phyloP scores from a whole-genome alignment of 2,888 invertebrate species.

The Melanostoma mellinum region DNA sequence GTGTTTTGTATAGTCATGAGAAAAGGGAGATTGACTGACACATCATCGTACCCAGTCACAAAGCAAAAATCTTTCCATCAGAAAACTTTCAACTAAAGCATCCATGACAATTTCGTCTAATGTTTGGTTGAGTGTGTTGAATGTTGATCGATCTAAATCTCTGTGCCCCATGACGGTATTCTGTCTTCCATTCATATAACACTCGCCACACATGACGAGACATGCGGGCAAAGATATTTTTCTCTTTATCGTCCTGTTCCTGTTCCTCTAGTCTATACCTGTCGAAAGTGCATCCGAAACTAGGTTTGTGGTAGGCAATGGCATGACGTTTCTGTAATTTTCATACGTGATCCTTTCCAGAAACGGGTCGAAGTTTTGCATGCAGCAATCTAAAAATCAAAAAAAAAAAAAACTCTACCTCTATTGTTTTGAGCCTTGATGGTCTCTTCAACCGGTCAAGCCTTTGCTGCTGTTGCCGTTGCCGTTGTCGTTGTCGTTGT shows the following conservation, averaged over 20 bases:
- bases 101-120: slow-evolving; percentile 45
- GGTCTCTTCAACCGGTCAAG: neutral
- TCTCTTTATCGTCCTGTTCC: slow-evolving; percentile 16
- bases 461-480: neutral
- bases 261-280: neutral
- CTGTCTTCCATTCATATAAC: slow-evolving; percentile 24
- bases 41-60: neutral
- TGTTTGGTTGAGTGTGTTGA: slow-evolving; percentile 30
- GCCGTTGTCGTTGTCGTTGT: too few relatives aligned
- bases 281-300: slow-evolving; percentile 62
- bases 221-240: slow-evolving; percentile 28
- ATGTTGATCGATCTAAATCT: slow-evolving; percentile 44
- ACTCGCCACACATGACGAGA: slow-evolving; percentile 47
- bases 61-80: slow-evolving; percentile 8
- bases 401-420: slow-evolving; percentile 15
- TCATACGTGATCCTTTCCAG: slow-evolving; percentile 46
- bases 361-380: slow-evolving; percentile 14
- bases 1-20: neutral
- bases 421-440: slow-evolving; percentile 22
- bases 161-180: neutral
- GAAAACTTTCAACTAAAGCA: slow-evolving; percentile 49
- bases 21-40: neutral
- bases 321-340: slow-evolving; percentile 66
- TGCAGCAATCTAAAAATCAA: neutral
- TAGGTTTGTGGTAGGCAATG: slow-evolving; percentile 64